A percentile compares a stretch with the other conserved stretches of the same genome.
Conservation (phyloP, 2,113 vertebrate genomes). For the Merops nubicus region DNA sequence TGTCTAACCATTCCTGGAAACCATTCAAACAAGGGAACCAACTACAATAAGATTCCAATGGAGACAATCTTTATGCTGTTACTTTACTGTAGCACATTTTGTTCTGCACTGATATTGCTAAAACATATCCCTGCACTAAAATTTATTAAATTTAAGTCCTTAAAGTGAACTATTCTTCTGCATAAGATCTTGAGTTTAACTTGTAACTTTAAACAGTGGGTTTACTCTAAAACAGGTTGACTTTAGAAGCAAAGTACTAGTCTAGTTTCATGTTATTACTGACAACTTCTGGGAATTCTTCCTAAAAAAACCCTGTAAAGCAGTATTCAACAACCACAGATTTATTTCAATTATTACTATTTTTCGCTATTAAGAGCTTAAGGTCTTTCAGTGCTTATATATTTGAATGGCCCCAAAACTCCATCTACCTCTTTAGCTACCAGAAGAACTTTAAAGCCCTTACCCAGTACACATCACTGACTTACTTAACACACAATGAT, state of each 20-base stretch:
- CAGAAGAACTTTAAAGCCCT: not conserved
- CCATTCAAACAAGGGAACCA: not conserved
- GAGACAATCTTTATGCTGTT: not conserved
- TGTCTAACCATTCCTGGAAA: not conserved
- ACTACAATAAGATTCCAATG: not conserved
- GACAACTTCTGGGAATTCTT: not conserved
- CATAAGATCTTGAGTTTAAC: not conserved
- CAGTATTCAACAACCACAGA: not conserved
- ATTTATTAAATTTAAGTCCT: not conserved
- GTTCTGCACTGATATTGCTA: not conserved
- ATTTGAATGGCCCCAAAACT: not conserved
- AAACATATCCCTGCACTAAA: not conserved
- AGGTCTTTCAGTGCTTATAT: not conserved
- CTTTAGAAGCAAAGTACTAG: not conserved
- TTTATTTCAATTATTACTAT: not conserved
- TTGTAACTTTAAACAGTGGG: not conserved
- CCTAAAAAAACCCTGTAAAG: not conserved
- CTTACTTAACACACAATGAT: not conserved
- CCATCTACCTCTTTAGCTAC: not conserved
- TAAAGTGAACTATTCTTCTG: not conserved
- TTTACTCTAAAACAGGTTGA: not conserved
- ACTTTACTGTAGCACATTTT: not conserved
- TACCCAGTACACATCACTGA: not conserved
- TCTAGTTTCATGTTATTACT: not conserved
- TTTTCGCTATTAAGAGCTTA: not conserved